Base-by-base conservation (phyloP, 2,888 invertebrate genomes). In the Acanthosoma haemorrhoidale region DNA sequence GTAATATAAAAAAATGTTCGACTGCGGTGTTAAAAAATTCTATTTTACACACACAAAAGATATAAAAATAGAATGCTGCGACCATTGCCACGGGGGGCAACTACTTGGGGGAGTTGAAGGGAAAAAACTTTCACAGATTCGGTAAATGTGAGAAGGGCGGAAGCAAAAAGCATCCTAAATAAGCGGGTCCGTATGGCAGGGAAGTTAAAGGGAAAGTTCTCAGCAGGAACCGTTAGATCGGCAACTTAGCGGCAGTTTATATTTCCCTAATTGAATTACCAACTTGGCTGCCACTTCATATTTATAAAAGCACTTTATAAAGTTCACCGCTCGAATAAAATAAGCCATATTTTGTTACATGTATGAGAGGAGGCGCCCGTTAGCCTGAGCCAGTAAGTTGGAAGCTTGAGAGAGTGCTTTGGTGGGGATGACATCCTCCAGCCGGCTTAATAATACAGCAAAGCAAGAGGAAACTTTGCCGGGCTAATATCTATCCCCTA, bases 121-220 rank as follows among this genome's bases (percentile, higher is more conserved):
- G 11, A 51, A 51, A 21, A 51, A 51, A 51, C 51, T 51, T 51
- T 51, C 6, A 13, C 51, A 4, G 51, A 51, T 51, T 51, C 29
- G 29, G 51, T 51, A 51, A 51, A 51, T 25, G 51, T 51, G 25
- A 51, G n/a, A n/a, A n/a, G n/a, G n/a, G n/a, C n/a, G n/a, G 51
- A 25, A 25, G 51, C 25, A 51, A 51, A 51, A 51, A 25, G 51
- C 51, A 51, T 51, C 29, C 51, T 51, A 51, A 51, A 25, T 51
- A 25, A 51, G 51, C n/a, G n/a, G n/a, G n/a, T n/a, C 51, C 25
- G 3, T 25, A 25, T 25, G 51, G 25, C 25, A 25, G 13, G 25
- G 43, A 4, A 25, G 15, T 25, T 13, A n/a, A 13, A n/a, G 13
- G 21, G 6, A 18, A 21, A n/a, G n/a, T n/a, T n/a, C 43, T 11